Conservation (phyloP, 2,888 invertebrate genomes). For the Cryptus armator region DNA sequence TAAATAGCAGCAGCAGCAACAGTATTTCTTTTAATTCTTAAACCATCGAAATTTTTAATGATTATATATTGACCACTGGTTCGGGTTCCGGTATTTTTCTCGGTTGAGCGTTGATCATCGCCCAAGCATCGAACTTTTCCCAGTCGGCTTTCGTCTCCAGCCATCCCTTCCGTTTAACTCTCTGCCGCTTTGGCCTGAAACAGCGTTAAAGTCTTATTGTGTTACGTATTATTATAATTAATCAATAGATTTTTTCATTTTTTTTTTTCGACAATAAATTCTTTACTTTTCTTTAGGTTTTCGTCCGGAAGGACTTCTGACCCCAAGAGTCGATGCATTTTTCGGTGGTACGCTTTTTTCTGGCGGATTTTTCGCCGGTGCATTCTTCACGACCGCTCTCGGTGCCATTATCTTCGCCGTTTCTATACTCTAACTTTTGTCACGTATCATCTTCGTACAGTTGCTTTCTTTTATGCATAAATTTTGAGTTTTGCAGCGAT, state of each 20-base stretch:
- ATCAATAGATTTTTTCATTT: not conserved
- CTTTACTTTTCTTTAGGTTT: constrained; percentile 53
- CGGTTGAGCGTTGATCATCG: constrained; percentile 74
- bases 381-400: constrained; percentile 22
- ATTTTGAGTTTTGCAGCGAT: constrained; percentile 10
- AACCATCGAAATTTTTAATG: not conserved
- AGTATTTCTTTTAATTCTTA: not conserved
- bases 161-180: constrained; percentile 73
- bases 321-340: constrained; percentile 3
- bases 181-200: constrained; percentile 55
- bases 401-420: constrained; percentile 50
- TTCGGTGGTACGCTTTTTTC: constrained; percentile 3
- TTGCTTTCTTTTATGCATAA: not conserved
- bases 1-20: no score
- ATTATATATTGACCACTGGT: constrained; percentile 70
- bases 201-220: no score
- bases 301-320: constrained; percentile 24
- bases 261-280: not conserved
- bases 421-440: not conserved
- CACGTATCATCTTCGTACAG: constrained; percentile 10
- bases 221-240: not conserved
- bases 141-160: constrained; percentile 77
- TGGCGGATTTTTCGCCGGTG: constrained; percentile 25
- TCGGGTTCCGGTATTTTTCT: constrained; percentile 73
- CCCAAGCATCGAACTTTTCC: constrained; percentile 78